Conservation (phyloP, 2,888 invertebrate species). For the Acronicta alni region DNA sequence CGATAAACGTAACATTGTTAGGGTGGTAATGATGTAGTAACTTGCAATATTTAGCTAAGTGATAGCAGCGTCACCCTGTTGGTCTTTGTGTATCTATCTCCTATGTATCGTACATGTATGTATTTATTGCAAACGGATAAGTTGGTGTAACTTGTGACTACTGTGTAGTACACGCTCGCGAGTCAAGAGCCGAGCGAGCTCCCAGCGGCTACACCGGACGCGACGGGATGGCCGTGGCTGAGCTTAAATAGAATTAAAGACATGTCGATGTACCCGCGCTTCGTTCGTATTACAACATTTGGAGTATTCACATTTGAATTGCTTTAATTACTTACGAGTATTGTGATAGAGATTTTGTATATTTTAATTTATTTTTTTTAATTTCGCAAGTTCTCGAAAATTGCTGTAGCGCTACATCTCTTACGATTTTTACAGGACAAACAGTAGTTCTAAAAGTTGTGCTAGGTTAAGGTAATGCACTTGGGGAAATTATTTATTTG, state of each 20-base stretch:
- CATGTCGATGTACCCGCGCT: slow-evolving; percentile 75
- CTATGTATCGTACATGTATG: slow-evolving; percentile 70
- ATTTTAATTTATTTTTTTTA: slow-evolving; percentile 89
- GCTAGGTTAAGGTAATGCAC: slow-evolving; percentile 86
- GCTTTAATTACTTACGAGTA: slow-evolving; percentile 90
- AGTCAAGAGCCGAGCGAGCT: slow-evolving; percentile 19
- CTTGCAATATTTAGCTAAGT: slow-evolving; percentile 85
- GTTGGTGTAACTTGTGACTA: slow-evolving; percentile 76
- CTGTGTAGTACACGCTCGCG: slow-evolving; percentile 74
- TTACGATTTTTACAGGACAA: slow-evolving; percentile 80
- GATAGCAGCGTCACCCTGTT: slow-evolving; percentile 77
- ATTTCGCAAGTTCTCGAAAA: slow-evolving; percentile 86
- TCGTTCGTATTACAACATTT: slow-evolving; percentile 84
- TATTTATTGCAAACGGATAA: slow-evolving; percentile 72
- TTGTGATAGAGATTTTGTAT: slow-evolving; percentile 90
- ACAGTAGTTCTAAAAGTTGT: slow-evolving; percentile 83
- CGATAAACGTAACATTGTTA: slow-evolving; percentile 73
- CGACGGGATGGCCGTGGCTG: slow-evolving; percentile 49
- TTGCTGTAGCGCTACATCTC: slow-evolving; percentile 85
- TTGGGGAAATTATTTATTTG: slow-evolving; percentile 78
- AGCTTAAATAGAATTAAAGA: slow-evolving; percentile 62
- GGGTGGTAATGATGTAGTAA: slow-evolving; percentile 83
- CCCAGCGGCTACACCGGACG: slow-evolving; percentile 23
- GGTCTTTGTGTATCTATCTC: slow-evolving; percentile 71
- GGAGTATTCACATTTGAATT: slow-evolving; percentile 89